These are phyloP conservation scores for Drosophila ustulata DNA, from an alignment of 2,888 invertebrate species.

Conservation along the genomic window DNA sequence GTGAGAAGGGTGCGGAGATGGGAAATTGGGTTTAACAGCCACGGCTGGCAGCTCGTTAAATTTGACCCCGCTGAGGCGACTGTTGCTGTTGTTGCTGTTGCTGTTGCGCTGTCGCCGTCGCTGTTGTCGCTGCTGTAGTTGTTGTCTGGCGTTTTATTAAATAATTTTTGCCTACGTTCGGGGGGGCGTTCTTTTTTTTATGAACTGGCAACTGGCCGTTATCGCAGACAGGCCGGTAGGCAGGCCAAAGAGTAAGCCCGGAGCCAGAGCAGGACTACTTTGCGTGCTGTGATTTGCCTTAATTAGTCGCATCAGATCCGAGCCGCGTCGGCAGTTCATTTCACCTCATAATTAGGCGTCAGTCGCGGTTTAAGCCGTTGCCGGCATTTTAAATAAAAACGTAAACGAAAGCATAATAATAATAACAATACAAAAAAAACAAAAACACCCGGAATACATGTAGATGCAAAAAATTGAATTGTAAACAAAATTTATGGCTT, in stretches of 20 bases:
- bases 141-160: conserved; percentile 70
- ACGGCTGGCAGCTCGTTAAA: conserved; percentile 75
- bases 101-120: conserved; percentile 1
- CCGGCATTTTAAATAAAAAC: conserved; percentile 17
- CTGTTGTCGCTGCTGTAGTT: conserved; percentile 14
- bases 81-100: conserved; percentile 20
- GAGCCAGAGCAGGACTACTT: conserved; percentile 42
- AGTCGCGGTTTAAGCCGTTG: conserved; percentile 34
- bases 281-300: conserved; percentile 75
- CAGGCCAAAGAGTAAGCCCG: conserved; percentile 6
- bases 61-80: conserved; percentile 55
- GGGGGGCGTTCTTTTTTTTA: conserved; percentile 50
- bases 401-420: conserved; percentile 13
- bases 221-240: conserved; percentile 42
- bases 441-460: not conserved
- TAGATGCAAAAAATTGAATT: conserved; percentile 18
- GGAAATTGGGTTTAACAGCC: conserved; percentile 78
- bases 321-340: conserved; percentile 42
- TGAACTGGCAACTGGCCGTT: conserved; percentile 63
- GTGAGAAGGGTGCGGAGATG: conserved; percentile 29
- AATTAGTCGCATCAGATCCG: conserved; percentile 65
- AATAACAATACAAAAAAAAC: conserved; percentile 6
- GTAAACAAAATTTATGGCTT: conserved; percentile 44
- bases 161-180: conserved; percentile 59
- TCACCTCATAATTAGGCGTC: conserved; percentile 50